Evolutionary conservation across 53 echinoderm and acorn worm species (phyloP).

Genomic region (Actinopyga echinites): DNA sequence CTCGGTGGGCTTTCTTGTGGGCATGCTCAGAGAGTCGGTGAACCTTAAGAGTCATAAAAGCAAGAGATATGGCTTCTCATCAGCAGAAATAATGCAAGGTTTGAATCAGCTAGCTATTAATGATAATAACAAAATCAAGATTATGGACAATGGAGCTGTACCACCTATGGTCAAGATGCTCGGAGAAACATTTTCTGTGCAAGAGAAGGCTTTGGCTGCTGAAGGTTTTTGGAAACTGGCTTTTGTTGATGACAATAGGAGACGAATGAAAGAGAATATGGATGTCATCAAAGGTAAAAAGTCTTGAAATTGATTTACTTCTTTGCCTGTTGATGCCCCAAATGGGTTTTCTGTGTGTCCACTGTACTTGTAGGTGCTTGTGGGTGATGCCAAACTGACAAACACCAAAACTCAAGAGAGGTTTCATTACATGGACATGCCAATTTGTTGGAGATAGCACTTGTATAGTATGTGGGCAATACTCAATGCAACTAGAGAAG

Average conservation of each 20-base stretch:
- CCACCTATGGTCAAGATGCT: slow-evolving; percentile 69
- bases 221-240: slow-evolving; percentile 82
- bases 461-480: no score
- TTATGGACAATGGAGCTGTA: slow-evolving; percentile 74
- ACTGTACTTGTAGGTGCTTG: no score
- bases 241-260: slow-evolving; percentile 71
- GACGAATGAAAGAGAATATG: slow-evolving; percentile 65
- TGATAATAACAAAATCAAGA: slow-evolving; percentile 84
- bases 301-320: no score
- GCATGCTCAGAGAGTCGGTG: slow-evolving; percentile 59
- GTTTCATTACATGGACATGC: no score
- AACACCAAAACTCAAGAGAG: no score
- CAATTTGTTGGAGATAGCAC: no score
- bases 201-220: slow-evolving; percentile 70
- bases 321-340: no score
- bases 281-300: slow-evolving; percentile 68
- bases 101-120: slow-evolving; percentile 82
- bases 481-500: no score
- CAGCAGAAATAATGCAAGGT: slow-evolving; percentile 74
- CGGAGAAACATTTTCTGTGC: slow-evolving; percentile 50
- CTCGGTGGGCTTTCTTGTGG: slow-evolving; percentile 61
- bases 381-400: no score
- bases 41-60: slow-evolving; percentile 66
- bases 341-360: no score
- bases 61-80: slow-evolving; percentile 80